These are phyloP conservation scores for Cynoglossus semilaevis DNA, from an alignment of 2,113 vertebrate genomes.

Conservation along the genomic window DNA sequence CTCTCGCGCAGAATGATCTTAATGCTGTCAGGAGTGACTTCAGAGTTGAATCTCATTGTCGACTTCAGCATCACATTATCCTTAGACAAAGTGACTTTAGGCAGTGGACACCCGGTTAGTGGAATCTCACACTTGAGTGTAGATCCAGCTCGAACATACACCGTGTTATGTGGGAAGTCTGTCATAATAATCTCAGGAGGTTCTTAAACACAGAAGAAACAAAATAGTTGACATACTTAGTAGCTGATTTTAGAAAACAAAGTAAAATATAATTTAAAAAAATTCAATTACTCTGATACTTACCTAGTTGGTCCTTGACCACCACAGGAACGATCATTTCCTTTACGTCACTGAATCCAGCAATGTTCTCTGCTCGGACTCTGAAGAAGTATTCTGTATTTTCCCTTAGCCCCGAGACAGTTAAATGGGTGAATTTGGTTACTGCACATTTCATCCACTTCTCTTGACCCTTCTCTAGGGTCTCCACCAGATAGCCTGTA, in stretches of 20 bases:
- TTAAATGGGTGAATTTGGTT: conserved; percentile 85
- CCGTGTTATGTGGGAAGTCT: conserved; percentile 90
- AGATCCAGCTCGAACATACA: conserved; percentile 91
- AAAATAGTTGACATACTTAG: neutral
- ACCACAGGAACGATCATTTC: conserved; percentile 87
- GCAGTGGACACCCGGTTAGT: conserved; percentile 87
- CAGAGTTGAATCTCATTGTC: conserved; percentile 95
- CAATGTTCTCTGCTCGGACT: conserved; percentile 92
- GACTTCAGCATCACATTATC: conserved; percentile 85
- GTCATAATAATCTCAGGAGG: conserved; percentile 93
- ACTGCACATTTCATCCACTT: conserved; percentile 93
- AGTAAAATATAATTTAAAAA: neutral
- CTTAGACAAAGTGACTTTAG: conserved; percentile 89
- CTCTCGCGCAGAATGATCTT: conserved; percentile 92
- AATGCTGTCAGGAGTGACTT: conserved; percentile 89
- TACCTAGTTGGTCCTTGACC: conserved; percentile 92
- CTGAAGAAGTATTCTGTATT: conserved; percentile 95
- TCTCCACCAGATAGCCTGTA: conserved; percentile 86
- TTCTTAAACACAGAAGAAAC: conserved; percentile 73
- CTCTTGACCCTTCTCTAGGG: conserved; percentile 93
- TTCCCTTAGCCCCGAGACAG: conserved; percentile 88
- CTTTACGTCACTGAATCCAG: conserved; percentile 90
- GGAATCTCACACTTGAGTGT: conserved; percentile 96
- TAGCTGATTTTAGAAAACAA: neutral
- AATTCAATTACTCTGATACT: conserved; percentile 33